phyloP scores from a whole-genome alignment of 2,888 invertebrate genomes.

The Epinotia bilunana region DNA sequence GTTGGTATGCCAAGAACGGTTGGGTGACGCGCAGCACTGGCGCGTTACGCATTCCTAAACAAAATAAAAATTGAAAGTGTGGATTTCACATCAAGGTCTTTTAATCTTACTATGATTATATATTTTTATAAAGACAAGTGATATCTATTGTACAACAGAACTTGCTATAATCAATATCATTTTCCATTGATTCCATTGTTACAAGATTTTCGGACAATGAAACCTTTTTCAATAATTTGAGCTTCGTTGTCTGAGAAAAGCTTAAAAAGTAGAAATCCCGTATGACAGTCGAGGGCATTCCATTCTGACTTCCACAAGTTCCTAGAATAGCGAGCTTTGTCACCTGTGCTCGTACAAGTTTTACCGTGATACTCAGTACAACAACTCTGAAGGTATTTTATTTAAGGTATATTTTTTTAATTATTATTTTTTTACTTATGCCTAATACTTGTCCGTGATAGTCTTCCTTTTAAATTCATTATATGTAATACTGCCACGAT shows the following conservation, averaged over 20 bases:
- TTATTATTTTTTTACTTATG: too few species aligned
- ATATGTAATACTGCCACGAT: too few species aligned
- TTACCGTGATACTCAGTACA: not conserved
- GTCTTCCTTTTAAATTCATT: too few species aligned
- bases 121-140: not conserved
- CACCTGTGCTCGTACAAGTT: not conserved
- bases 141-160: too few species aligned
- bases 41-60: not conserved
- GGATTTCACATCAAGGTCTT: not conserved
- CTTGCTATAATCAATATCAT: too few species aligned
- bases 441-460: too few species aligned
- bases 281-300: not conserved
- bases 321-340: not conserved
- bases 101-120: not conserved
- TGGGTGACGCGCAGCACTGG: constrained; percentile 4
- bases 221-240: not conserved
- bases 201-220: not conserved
- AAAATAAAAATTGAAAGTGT: not conserved
- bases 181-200: not conserved
- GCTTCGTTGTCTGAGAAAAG: not conserved
- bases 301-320: not conserved
- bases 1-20: constrained; percentile 12
- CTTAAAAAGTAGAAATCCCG: too few species aligned
- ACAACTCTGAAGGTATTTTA: too few species aligned
- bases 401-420: too few species aligned